phyloP scores from a whole-genome alignment of 2,113 vertebrate genomes.

The Okapia johnstoni region DNA sequence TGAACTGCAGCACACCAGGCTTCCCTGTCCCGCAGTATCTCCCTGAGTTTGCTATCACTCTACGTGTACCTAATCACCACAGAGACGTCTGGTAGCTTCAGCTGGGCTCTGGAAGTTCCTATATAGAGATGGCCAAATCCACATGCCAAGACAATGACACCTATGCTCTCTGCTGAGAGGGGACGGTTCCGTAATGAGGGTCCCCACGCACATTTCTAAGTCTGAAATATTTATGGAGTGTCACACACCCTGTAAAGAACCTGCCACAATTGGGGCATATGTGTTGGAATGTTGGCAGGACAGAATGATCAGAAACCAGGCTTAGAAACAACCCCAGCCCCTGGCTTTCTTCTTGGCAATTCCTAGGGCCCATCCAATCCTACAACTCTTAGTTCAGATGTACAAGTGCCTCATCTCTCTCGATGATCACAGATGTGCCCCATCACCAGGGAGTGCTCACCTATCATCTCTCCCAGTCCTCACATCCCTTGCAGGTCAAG shows the following conservation, averaged over 20 bases:
- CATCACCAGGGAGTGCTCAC: accelerated
- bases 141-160: accelerated
- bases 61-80: not conserved
- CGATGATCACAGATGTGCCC: accelerated
- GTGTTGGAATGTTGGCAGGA: not conserved
- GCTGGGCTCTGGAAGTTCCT: accelerated
- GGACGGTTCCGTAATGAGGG: not conserved
- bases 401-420: not conserved
- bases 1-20: not conserved
- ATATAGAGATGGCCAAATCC: not conserved
- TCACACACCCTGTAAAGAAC: not conserved
- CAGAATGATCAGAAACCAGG: not conserved
- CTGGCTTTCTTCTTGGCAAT: not conserved
- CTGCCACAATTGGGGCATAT: not conserved
- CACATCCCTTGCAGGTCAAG: not conserved
- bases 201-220: not conserved
- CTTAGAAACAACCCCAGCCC: not conserved
- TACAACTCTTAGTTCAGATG: accelerated
- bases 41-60: not conserved
- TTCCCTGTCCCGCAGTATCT: not conserved
- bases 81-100: not conserved
- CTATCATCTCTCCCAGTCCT: not conserved
- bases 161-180: accelerated
- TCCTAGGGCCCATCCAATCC: not conserved
- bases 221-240: not conserved